Evolutionary conservation across 2,888 invertebrate genomes (phyloP).

Genomic region (Diarsia dahlii): DNA sequence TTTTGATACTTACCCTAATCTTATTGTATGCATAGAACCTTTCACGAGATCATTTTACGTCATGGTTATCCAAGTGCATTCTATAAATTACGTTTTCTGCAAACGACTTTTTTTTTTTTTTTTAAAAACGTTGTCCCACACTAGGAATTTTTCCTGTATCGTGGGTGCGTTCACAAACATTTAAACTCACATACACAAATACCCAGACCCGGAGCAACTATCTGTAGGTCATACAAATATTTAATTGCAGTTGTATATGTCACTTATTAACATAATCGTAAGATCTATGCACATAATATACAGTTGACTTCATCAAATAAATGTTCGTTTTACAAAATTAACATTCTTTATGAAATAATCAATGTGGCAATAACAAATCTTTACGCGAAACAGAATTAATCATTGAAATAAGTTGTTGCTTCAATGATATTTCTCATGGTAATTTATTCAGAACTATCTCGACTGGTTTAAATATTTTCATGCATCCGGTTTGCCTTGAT

Average conservation of each 20-base stretch:
- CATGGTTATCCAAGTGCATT: neutral
- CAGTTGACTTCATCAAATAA: slow-evolving; percentile 1
- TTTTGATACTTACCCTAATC: neutral
- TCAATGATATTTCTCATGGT: slow-evolving; percentile 6
- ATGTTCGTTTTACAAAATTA: neutral
- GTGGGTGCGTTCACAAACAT: too few species aligned
- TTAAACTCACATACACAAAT: too few species aligned
- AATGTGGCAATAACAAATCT: slow-evolving; percentile 14
- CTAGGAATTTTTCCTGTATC: too few species aligned
- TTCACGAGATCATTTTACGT: neutral
- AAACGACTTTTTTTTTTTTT: too few species aligned
- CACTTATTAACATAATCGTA: slow-evolving; percentile 22
- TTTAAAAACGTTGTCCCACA: too few species aligned
- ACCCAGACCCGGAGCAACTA: too few species aligned
- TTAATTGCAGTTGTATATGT: slow-evolving; percentile 15
- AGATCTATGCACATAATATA: neutral
- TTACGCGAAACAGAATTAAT: slow-evolving; percentile 10
- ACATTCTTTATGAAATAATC: slow-evolving; percentile 5
- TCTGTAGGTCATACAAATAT: too few species aligned
- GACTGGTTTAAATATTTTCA: slow-evolving; percentile 5
- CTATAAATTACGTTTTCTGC: neutral
- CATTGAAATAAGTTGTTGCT: neutral
- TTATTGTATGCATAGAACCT: neutral
- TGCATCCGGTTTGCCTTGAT: slow-evolving; percentile 59
- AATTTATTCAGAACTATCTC: slow-evolving; percentile 20